These are phyloP conservation scores for Lampris incognitus DNA, from an alignment of 2,113 vertebrate genomes.

Conservation along the genomic window DNA sequence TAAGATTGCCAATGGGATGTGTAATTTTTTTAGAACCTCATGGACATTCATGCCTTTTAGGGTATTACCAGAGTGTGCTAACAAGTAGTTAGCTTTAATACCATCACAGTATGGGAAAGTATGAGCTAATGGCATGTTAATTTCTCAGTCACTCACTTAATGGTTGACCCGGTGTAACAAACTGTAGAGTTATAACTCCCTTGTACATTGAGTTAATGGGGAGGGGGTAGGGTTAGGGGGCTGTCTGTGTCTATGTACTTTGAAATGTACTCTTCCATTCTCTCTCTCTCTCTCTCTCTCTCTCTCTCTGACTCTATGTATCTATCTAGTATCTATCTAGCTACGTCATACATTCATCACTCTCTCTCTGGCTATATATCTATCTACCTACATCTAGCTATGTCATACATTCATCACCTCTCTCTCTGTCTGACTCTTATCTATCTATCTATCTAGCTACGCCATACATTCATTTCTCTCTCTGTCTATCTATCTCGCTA, in stretches of 20 bases:
- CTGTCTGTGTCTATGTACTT: slow-evolving; percentile 19
- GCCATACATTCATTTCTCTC: background rate
- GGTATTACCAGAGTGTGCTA: slow-evolving; percentile 48
- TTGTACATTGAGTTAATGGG: slow-evolving; percentile 16
- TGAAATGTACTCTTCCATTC: slow-evolving; percentile 20
- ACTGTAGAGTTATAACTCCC: slow-evolving; percentile 34
- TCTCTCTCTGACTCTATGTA: background rate
- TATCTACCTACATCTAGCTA: no score
- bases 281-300: background rate
- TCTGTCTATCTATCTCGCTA: background rate
- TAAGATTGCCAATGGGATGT: slow-evolving; percentile 11
- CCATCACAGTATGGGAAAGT: slow-evolving; percentile 35
- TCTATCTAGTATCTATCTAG: no score
- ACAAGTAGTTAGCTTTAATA: slow-evolving; percentile 60
- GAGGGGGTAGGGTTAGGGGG: background rate
- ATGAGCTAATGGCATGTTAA: slow-evolving; percentile 64
- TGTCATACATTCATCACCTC: no score
- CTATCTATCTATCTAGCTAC: no score
- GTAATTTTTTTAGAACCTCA: slow-evolving; percentile 43
- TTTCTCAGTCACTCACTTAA: slow-evolving; percentile 39
- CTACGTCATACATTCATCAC: no score
- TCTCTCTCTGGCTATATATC: no score
- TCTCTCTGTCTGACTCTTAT: no score
- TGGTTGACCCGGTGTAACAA: slow-evolving; percentile 43
- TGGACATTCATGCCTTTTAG: slow-evolving; percentile 27